phyloP scores from a whole-genome alignment of 2,797 vertebrate species.

The Atherinosoma microstoma region DNA sequence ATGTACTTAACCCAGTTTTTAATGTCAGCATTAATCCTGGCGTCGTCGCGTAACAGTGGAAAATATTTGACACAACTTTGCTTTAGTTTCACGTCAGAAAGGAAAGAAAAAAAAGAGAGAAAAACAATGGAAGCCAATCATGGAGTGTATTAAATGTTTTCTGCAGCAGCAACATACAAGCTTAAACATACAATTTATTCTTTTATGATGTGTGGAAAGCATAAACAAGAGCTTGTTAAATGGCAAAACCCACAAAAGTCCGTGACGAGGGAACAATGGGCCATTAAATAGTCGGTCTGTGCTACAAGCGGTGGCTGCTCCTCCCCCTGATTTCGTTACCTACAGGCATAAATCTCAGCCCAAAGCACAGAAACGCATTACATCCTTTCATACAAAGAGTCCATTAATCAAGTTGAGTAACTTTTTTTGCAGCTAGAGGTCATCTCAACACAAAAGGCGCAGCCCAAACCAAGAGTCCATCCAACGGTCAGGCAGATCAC shows the following conservation, averaged over 20 bases:
- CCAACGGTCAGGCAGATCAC: slow-evolving; percentile 51
- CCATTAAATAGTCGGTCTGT: slow-evolving; percentile 77
- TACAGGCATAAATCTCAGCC: slow-evolving; percentile 75
- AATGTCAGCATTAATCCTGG: slow-evolving; percentile 10
- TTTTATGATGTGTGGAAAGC: slow-evolving; percentile 44
- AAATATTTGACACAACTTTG: slow-evolving; percentile 18
- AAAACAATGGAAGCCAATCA: neutral
- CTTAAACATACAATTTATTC: slow-evolving; percentile 23
- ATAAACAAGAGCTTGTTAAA: slow-evolving; percentile 69
- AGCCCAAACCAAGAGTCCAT: slow-evolving; percentile 48
- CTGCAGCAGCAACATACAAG: neutral
- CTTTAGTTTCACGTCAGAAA: neutral
- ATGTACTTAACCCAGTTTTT: slow-evolving; percentile 34
- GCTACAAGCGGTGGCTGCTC: slow-evolving; percentile 69
- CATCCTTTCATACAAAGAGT: slow-evolving; percentile 51
- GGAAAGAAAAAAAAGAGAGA: neutral
- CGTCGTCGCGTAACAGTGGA: neutral
- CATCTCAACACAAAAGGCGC: slow-evolving; percentile 67
- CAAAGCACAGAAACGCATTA: slow-evolving; percentile 49
- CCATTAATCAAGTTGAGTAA: slow-evolving; percentile 76
- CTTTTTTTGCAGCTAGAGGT: slow-evolving; percentile 68
- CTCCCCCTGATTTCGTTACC: slow-evolving; percentile 74
- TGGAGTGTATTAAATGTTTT: slow-evolving; percentile 4
- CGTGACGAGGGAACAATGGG: slow-evolving; percentile 82
- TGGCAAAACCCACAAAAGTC: slow-evolving; percentile 68